Evolutionary conservation across 2,797 vertebrate species (phyloP).

Genomic region (Coranthus polyacanthus): DNA sequence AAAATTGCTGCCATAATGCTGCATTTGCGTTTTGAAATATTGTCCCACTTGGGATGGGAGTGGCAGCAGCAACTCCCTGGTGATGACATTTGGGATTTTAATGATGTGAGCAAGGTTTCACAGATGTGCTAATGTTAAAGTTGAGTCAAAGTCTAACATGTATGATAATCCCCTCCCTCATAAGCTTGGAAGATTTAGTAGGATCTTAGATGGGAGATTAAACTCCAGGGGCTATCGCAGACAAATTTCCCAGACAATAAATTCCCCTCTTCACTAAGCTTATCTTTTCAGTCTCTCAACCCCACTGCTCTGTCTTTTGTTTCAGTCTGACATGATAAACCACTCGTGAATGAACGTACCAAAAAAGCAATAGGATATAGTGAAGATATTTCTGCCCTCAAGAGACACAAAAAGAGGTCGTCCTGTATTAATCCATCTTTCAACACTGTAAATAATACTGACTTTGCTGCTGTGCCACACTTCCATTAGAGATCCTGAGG

Average conservation of each 20-base stretch:
- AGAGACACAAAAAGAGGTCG: conserved; percentile 6
- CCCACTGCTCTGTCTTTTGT: conserved; percentile 39
- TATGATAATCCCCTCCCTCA: conserved; percentile 21
- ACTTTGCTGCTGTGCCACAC: neutral
- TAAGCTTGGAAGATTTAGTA: conserved; percentile 12
- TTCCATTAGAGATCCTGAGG: neutral
- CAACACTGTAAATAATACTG: neutral
- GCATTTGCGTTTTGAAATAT: neutral
- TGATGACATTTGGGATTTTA: neutral
- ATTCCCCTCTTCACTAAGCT: conserved; percentile 18
- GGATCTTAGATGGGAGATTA: conserved; percentile 23
- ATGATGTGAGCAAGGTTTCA: conserved; percentile 2
- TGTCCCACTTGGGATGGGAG: conserved; percentile 17
- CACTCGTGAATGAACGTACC: neutral
- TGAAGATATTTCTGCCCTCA: conserved; percentile 8
- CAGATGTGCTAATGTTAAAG: neutral
- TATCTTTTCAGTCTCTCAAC: conserved; percentile 43
- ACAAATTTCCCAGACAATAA: conserved; percentile 35
- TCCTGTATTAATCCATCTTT: neutral
- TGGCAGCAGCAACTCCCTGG: conserved; percentile 1
- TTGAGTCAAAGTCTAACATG: conserved; percentile 20
- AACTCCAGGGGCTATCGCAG: conserved; percentile 20
- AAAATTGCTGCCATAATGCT: neutral
- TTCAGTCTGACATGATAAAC: conserved; percentile 34
- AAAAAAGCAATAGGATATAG: conserved; percentile 17